phyloP scores from a whole-genome alignment of 2,888 invertebrate species.

The Junonia oenone region DNA sequence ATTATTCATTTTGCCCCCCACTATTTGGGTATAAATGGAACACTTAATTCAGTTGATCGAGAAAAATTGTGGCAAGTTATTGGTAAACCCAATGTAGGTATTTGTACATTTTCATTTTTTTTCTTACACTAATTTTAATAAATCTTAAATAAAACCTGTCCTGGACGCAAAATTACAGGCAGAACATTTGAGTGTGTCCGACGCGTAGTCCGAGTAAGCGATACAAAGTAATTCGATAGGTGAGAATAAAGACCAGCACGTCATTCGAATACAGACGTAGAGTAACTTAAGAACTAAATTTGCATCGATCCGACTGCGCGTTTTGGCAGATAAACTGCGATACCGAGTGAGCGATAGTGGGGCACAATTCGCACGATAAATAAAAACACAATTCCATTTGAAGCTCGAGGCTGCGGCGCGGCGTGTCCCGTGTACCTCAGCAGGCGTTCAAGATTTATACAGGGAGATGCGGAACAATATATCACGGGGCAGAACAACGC shows the following conservation, averaged over 20 bases:
- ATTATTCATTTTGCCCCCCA: slow-evolving; percentile 15
- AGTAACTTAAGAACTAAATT: slow-evolving; percentile 24
- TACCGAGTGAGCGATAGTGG: slow-evolving; percentile 73
- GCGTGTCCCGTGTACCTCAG: slow-evolving; percentile 77
- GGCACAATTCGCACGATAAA: slow-evolving; percentile 76
- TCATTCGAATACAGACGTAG: slow-evolving; percentile 5
- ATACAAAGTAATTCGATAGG: background rate
- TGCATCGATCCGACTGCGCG: slow-evolving; percentile 51
- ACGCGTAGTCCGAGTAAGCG: background rate
- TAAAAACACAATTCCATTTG: slow-evolving; percentile 80
- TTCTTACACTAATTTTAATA: slow-evolving; percentile 15
- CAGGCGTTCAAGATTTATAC: slow-evolving; percentile 79
- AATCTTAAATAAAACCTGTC: slow-evolving; percentile 11
- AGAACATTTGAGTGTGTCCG: background rate
- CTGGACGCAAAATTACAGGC: slow-evolving; percentile 8
- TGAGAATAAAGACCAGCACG: slow-evolving; percentile 8
- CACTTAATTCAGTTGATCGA: background rate
- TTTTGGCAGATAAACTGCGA: slow-evolving; percentile 75
- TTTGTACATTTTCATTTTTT: slow-evolving; percentile 32
- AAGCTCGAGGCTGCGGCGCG: slow-evolving; percentile 67
- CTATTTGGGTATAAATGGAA: slow-evolving; percentile 16
- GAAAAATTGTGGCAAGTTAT: slow-evolving; percentile 27
- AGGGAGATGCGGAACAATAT: slow-evolving; percentile 76
- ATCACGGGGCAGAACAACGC: slow-evolving; percentile 70
- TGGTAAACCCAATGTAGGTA: slow-evolving; percentile 24